Base-by-base conservation (phyloP, 2,113 vertebrate species). In the Nycticryphes semicollaris region DNA sequence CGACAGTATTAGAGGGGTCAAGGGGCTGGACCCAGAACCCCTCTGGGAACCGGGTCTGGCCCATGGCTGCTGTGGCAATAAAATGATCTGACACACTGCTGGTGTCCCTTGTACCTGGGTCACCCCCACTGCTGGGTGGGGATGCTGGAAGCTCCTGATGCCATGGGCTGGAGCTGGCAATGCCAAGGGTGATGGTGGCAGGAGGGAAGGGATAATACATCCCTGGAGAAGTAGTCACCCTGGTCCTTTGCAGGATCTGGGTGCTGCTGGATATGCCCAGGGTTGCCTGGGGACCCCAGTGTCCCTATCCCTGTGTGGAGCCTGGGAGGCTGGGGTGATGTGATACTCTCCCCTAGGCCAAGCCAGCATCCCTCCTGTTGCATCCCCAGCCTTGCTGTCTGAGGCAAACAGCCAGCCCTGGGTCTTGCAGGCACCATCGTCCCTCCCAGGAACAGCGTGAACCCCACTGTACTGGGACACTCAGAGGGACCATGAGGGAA, bases 1-100 rank as follows among this genome's bases (percentile, higher is more conserved):
- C 51, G 75, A 87, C 94, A 97, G 94, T 92, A 82, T 94, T 92
- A 91, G 33, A 87, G 35, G 33, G 35, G 80, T 90, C 62, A 64
- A 84, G 87, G 60, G 80, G 59, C 89, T 92, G 95, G 94, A 74
- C 69, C 62, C 73, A 74, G 60, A 77, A 23, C 9, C 7, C 1
- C 14, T 33, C 21, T 31, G 53, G 74, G 80, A 94, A 21, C 43
- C 64, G 91, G 77, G 80, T 93, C 84, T 95, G 84, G 70, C 45
- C 79, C 3, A 0, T 1, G 4, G 31, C 86, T 0, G 0, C 80
- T 75, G 51, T 78, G 73, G 35, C 77, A 97, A 96, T 97, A 97
- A 96, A 97, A 14, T 68, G 17, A 64, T 78, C 17, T 69, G 45
- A 93, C 12, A 39, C 6, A 3, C 80, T 92, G 72, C 16, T 6